These are phyloP conservation scores for Doris montereyensis DNA, from an alignment of 2,888 invertebrate species.

Conservation along the genomic window DNA sequence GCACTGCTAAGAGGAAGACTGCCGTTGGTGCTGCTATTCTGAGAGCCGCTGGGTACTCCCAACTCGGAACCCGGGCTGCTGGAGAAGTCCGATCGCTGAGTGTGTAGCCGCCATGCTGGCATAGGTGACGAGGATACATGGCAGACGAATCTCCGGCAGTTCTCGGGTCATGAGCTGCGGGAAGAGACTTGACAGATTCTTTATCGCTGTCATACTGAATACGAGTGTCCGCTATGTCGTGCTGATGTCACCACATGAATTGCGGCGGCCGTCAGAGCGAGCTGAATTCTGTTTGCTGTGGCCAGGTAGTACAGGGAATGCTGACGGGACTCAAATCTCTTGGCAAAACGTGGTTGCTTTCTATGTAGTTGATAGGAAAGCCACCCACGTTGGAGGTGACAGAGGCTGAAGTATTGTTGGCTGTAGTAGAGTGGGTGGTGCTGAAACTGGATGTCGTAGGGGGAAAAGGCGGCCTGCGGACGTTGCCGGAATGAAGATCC, in stretches of 20 bases:
- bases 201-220: slow-evolving; percentile 63
- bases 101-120: neutral
- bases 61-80: slow-evolving; percentile 38
- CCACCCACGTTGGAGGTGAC: slow-evolving; percentile 12
- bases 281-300: slow-evolving; percentile 33
- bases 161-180: slow-evolving; percentile 52
- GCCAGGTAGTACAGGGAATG: slow-evolving; percentile 61
- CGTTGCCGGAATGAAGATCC: neutral
- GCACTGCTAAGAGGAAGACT: slow-evolving; percentile 29
- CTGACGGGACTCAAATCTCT: slow-evolving; percentile 65
- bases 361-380: too few species aligned
- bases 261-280: slow-evolving; percentile 54
- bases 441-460: slow-evolving; percentile 5
- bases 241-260: slow-evolving; percentile 62
- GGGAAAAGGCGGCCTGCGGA: slow-evolving; percentile 4
- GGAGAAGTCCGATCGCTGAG: slow-evolving; percentile 14
- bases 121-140: slow-evolving; percentile 51
- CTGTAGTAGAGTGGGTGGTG: neutral
- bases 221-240: slow-evolving; percentile 47
- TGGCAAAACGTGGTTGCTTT: too few species aligned
- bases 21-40: slow-evolving; percentile 30
- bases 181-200: slow-evolving; percentile 67
- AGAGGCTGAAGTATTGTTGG: neutral
- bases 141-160: slow-evolving; percentile 46
- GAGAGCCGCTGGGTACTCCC: slow-evolving; percentile 34